Conservation (phyloP, 2,797 vertebrate species). For the Phyllotis vaccarum region DNA sequence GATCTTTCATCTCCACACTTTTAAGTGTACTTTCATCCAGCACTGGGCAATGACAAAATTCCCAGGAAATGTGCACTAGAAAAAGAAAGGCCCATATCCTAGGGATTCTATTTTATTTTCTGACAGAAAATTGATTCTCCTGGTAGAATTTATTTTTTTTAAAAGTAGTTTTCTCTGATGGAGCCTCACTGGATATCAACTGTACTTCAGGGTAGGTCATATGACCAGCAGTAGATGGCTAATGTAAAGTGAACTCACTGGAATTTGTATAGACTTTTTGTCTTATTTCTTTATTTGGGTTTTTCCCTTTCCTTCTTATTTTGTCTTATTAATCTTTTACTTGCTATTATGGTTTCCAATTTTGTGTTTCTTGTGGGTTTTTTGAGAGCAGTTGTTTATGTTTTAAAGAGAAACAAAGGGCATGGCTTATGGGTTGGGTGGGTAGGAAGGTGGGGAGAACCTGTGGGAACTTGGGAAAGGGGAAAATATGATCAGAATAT, state of each 20-base stretch:
- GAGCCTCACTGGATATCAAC: not conserved
- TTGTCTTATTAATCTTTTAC: not conserved
- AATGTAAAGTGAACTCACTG: not conserved
- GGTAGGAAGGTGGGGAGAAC: not conserved
- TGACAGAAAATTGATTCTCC: not conserved
- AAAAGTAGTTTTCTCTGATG: not conserved
- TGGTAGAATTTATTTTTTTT: not conserved
- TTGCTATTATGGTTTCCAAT: not conserved
- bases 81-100: not conserved
- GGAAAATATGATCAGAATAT: not conserved
- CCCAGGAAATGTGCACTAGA: not conserved
- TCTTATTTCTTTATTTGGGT: not conserved
- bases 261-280: not conserved
- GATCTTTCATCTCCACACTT: not conserved
- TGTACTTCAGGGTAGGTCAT: not conserved
- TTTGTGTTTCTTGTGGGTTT: not conserved
- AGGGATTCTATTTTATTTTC: not conserved
- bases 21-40: not conserved
- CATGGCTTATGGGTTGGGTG: not conserved
- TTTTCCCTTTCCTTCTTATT: too few relatives aligned
- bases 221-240: not conserved
- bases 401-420: not conserved
- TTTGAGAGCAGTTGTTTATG: not conserved
- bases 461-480: not conserved
- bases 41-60: fast-evolving